Evolutionary conservation across 2,113 vertebrate species (phyloP).

Genomic region (Microcebus ravelobensis): DNA sequence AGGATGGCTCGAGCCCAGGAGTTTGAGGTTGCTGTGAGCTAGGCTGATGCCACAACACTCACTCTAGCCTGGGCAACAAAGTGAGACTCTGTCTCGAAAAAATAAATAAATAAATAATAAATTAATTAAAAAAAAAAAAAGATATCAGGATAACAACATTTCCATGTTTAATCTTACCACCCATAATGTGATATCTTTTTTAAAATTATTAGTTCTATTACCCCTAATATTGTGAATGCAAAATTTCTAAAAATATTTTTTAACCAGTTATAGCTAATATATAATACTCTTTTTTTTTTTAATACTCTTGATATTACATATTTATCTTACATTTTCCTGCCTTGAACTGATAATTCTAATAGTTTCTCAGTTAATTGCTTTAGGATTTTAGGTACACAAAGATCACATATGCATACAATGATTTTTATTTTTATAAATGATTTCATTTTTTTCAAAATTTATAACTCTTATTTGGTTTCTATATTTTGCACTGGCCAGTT

Average conservation of each 20-base stretch:
- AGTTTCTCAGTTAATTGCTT: background rate
- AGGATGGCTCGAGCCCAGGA: no score
- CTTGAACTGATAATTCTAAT: constrained; percentile 5
- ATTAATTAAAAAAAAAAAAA: no score
- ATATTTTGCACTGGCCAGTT: background rate
- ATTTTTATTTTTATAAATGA: background rate
- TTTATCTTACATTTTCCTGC: background rate
- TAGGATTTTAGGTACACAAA: background rate
- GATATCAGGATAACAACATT: background rate
- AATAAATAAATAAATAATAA: no score
- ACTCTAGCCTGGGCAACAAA: no score
- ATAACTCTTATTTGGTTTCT: background rate
- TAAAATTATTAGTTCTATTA: background rate
- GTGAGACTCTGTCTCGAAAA: no score
- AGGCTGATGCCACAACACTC: no score
- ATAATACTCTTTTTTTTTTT: background rate
- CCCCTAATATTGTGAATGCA: background rate
- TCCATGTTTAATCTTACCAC: background rate
- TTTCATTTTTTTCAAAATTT: background rate
- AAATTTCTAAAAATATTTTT: constrained; percentile 22
- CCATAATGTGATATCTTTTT: background rate
- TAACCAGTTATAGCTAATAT: background rate
- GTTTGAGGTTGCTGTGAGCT: no score
- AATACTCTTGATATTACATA: background rate
- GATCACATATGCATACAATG: background rate